Evolutionary conservation across 2,888 invertebrate genomes (phyloP).

Genomic region (Augochlorella aurata): DNA sequence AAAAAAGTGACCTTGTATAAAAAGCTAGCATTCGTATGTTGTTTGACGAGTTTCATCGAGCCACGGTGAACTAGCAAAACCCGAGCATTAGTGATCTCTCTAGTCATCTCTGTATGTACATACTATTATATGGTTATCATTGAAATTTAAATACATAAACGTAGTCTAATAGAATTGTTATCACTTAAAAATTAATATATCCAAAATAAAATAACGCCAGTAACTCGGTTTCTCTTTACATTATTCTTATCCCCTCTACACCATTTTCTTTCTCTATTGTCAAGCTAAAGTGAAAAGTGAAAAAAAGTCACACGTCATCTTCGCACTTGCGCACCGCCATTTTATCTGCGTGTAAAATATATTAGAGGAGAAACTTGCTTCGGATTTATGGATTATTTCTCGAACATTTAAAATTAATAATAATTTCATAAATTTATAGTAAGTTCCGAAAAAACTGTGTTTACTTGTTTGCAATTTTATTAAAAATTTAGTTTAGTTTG

Average conservation of each 20-base stretch:
- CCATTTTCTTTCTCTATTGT: not conserved
- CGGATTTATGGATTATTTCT: not conserved
- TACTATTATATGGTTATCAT: not conserved
- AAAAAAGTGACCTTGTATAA: too few species aligned
- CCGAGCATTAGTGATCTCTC: too few species aligned
- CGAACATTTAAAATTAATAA: too few species aligned
- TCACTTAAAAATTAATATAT: not conserved
- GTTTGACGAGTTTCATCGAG: too few species aligned
- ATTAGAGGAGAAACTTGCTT: not conserved
- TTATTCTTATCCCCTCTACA: not conserved
- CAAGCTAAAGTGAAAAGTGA: not conserved
- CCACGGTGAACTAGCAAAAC: too few species aligned
- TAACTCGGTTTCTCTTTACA: not conserved
- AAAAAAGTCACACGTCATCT: not conserved
- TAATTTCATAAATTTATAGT: too few species aligned
- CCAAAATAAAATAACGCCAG: not conserved
- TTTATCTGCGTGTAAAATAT: not conserved
- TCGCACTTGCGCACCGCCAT: not conserved
- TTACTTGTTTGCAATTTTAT: too few species aligned
- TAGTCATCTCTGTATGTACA: too few species aligned
- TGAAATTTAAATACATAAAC: not conserved
- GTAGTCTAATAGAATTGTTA: not conserved
- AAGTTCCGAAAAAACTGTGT: too few species aligned
- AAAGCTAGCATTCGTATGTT: too few species aligned
- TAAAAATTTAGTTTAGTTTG: too few species aligned